Evolutionary conservation across 2,113 vertebrate genomes (phyloP), one percentile per base, ranked within the genome.

Genomic region (Eulacestoma nigropectus): DNA sequence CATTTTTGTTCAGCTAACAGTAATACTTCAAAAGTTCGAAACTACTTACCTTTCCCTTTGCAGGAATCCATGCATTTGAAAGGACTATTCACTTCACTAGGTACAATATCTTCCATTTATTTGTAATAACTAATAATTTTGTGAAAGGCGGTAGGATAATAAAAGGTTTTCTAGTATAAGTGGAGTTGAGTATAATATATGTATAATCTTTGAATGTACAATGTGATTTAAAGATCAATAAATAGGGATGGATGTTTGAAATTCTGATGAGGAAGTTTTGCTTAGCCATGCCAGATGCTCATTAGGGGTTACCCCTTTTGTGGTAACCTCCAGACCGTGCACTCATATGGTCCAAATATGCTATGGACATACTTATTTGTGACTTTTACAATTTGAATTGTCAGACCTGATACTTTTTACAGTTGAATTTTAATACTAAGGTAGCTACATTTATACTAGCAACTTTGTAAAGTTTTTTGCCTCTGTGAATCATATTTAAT

Each of bases 181-280:
- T 76, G 23, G 49, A 86, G 37, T 60, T n/a, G 33, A 16, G 18
- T 82, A 64, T 84, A 64, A 67, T 55, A 19, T 79, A 41, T 78
- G 37, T 79, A 83, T 90, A 46, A 62, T 52, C 30, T 89, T 79
- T 94, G n/a, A 73, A 62, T 92, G 77, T 93, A 73, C 42, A 42
- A 15, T 47, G 33, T 60, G 22, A 81, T 94, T 94, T 72, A 81
- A 33, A 94, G 46, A 68, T 81, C 44, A 47, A 9, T 47, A 90
- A 91, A 68, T 21, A 87, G n/a, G 73, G 65, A 16, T 56, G 82
- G 83, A 49, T 80, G 77, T 95, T 94, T 96, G 83, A 96, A 97
- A 96, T 97, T 95, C 53, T 90, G 88, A 72, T 90, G 68, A 95
- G 87, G 76, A 77, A 82, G 52, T 70, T 97, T 95, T 97, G 64